Evolutionary conservation across 2,797 vertebrate species (phyloP), one percentile per base, ranked within the genome.

Genomic region (Gallinago stenura): DNA sequence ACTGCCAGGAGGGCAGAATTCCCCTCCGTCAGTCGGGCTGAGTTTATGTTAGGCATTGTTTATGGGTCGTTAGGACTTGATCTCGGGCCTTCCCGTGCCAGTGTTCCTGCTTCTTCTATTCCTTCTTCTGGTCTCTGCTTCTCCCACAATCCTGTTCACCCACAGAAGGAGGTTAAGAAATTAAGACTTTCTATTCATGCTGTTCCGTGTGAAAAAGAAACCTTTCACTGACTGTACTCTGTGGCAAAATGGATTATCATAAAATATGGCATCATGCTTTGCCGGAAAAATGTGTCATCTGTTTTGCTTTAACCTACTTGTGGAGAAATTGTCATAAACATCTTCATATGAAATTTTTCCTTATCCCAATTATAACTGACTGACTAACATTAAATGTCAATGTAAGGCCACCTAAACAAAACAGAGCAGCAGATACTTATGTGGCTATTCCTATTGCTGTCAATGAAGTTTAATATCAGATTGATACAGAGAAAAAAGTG

Each of bases 261-360:
- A 83, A 92, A 93, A 89, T 14, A 75, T 39, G 11, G 26, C 53
- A 87, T 73, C 73, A 37, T 72, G 46, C 6, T 75, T 93, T 82
- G 12, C 77, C 73, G 20, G 37, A 16, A 80, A 95, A 45, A 37
- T 4, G 8, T 90, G 56, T 91, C 43, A 70, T 89, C 51, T 62
- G 8, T 64, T 94, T 94, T 89, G 11, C 48, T 85, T 79, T 85
- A 92, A 84, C 61, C 18, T 83, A 66, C 43, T 56, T 87, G 80
- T 48, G 33, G 16, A 91, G 3, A 9, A 84, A 64, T 66, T 83
- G 75, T 93, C 48, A 89, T 45, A 90, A 78, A 7, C 2, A 1
- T 56, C 60, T 79, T 83, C 45, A 39, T 31, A 48, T 4, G 6
- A 87, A 85, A 5, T 30, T 89, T 77, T 85, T 90, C 25, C 66